Evolutionary conservation across 1,140 invertebrate species (phyloP).

Genomic region (Teleogryllus occipitalis): DNA sequence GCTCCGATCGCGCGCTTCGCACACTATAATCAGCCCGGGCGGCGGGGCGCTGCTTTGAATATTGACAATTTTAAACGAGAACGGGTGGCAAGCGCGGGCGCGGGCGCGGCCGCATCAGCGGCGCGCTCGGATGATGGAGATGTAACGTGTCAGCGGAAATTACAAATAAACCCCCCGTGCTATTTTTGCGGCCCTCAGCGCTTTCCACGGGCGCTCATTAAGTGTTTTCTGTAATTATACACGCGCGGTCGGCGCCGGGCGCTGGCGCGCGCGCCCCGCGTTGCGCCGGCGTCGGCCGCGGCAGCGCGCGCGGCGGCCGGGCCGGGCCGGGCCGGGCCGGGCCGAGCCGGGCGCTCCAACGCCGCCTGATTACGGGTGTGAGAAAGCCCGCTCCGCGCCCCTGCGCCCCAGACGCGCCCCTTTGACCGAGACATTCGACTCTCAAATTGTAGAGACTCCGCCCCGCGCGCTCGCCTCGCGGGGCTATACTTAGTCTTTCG

Average conservation of each 20-base stretch:
- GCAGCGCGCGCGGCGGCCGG: too few relatives aligned
- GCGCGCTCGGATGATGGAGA: not conserved
- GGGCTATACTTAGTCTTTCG: not conserved
- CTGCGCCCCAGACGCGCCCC: not conserved
- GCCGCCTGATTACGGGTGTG: not conserved
- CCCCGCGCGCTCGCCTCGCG: not conserved
- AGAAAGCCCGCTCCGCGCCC: not conserved
- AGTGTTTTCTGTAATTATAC: not conserved
- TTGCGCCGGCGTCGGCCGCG: too few relatives aligned
- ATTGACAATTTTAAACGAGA: slow-evolving; percentile 5
- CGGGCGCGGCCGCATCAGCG: not conserved
- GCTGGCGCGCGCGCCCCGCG: too few relatives aligned
- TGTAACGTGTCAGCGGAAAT: slow-evolving; percentile 3
- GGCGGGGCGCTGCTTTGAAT: not conserved
- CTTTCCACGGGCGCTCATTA: not conserved
- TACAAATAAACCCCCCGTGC: not conserved
- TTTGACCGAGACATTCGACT: not conserved
- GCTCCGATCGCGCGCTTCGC: not conserved
- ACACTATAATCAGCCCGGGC: not conserved
- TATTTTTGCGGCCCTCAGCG: not conserved
- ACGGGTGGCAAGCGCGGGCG: not conserved
- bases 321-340: too few relatives aligned
- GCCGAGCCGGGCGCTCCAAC: not conserved
- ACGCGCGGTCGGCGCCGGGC: not conserved
- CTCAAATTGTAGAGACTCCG: not conserved